Conservation (phyloP, 2,888 invertebrate genomes). For the Eupithecia dodoneata region DNA sequence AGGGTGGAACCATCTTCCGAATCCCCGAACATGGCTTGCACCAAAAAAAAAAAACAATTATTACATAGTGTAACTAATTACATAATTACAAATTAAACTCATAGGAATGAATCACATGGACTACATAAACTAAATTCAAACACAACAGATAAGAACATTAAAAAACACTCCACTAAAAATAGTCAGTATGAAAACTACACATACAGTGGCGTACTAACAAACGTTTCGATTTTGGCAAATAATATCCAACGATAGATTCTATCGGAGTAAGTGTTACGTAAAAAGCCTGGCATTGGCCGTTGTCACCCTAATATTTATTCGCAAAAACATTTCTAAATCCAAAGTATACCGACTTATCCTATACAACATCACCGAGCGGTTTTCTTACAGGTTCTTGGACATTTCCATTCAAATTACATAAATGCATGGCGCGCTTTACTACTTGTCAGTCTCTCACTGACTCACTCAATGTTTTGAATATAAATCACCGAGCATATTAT, state of each 20-base stretch:
- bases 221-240: constrained; percentile 10
- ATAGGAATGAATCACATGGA: constrained; percentile 32
- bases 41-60: constrained; percentile 34
- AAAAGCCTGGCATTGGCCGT: background rate
- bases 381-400: background rate
- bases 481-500: background rate
- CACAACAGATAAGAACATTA: constrained; percentile 26
- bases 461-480: background rate
- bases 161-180: constrained; percentile 11
- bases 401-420: background rate
- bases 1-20: constrained; percentile 29
- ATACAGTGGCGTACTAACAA: constrained; percentile 18
- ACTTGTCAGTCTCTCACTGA: background rate
- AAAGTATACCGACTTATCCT: background rate
- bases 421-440: background rate
- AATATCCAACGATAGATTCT: background rate
- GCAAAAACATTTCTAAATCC: background rate
- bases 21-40: constrained; percentile 36
- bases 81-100: constrained; percentile 30
- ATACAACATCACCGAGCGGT: background rate
- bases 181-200: constrained; percentile 31
- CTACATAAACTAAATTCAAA: constrained; percentile 27
- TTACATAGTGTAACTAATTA: constrained; percentile 20
- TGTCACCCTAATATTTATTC: background rate
- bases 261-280: background rate